These are phyloP conservation scores for Poecile atricapillus DNA, from an alignment of 2,113 vertebrate species.

Conservation along the genomic window DNA sequence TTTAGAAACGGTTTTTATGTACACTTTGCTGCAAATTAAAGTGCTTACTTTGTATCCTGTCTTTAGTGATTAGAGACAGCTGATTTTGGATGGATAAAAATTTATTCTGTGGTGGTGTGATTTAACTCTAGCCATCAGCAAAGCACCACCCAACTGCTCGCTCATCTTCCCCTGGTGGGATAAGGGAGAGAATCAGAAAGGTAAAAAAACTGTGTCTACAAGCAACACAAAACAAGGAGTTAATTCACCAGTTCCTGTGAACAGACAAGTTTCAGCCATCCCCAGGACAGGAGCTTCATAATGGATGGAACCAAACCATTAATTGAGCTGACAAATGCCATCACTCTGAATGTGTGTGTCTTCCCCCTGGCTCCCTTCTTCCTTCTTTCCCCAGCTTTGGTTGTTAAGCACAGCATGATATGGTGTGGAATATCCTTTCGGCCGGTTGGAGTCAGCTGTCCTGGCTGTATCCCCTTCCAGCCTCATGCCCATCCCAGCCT, in stretches of 20 bases:
- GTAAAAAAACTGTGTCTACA: neutral
- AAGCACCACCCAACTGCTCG: neutral
- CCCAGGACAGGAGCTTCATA: neutral
- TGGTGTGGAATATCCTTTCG: neutral
- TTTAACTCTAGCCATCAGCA: neutral
- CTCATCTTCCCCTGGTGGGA: neutral
- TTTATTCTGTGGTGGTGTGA: neutral
- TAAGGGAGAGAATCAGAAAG: neutral
- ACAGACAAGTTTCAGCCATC: neutral
- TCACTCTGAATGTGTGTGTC: neutral
- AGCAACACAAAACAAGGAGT: neutral
- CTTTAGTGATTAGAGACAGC: neutral
- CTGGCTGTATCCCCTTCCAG: neutral
- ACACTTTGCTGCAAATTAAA: neutral
- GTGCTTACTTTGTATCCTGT: neutral
- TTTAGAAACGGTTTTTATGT: neutral
- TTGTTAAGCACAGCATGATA: neutral
- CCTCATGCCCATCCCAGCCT: neutral
- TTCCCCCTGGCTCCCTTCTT: neutral
- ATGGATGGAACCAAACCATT: fast-evolving
- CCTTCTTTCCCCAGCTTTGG: neutral
- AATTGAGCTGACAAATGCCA: neutral
- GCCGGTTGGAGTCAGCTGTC: neutral
- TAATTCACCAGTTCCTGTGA: fast-evolving
- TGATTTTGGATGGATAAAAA: neutral